Evolutionary conservation across 2,113 vertebrate genomes (phyloP).

Genomic region (Zootoca vivipara): DNA sequence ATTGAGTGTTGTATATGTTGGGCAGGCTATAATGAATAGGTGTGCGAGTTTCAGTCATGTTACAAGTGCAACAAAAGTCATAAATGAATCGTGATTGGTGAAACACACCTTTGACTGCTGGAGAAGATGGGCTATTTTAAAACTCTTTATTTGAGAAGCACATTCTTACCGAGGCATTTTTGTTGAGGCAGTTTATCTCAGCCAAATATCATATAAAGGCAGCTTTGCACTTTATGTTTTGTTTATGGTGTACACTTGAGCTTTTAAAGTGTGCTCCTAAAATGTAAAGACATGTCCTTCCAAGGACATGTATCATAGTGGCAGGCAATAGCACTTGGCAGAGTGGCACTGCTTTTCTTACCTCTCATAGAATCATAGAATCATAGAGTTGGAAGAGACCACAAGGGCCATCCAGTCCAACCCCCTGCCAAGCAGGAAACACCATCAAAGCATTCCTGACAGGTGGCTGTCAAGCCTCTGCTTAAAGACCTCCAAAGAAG

Average conservation of each 20-base stretch:
- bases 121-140: not conserved
- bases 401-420: no score
- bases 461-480: no score
- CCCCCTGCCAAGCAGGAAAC: no score
- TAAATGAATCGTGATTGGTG: not conserved
- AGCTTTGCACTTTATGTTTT: not conserved
- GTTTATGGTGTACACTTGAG: not conserved
- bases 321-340: no score
- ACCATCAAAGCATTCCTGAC: no score
- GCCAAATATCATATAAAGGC: not conserved
- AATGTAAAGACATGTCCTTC: not conserved
- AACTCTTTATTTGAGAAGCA: not conserved
- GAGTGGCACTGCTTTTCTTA: no score
- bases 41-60: not conserved
- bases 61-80: not conserved
- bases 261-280: not conserved
- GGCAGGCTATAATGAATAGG: conserved; percentile 11
- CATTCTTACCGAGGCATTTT: not conserved
- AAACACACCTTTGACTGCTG: accelerated
- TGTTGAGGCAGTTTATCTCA: not conserved
- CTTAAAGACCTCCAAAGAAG: no score
- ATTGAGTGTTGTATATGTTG: not conserved
- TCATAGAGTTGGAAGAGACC: no score
- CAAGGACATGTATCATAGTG: not conserved
- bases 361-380: no score